Conservation (phyloP, 2,113 vertebrate genomes). For the Physeter macrocephalus region DNA sequence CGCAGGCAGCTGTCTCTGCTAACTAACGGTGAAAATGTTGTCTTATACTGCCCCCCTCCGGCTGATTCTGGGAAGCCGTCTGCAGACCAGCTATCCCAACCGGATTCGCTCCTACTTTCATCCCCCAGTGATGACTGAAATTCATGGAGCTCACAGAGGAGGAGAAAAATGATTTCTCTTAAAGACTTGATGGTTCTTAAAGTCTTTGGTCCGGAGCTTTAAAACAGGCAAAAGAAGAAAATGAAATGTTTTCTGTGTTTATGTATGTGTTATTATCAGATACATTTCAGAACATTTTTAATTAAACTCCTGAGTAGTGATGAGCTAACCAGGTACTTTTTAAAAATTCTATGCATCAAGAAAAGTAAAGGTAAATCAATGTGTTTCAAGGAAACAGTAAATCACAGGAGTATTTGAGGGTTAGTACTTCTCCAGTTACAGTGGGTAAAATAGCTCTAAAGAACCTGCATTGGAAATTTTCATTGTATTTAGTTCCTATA, state of each 20-base stretch:
- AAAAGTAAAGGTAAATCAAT: slow-evolving; percentile 84
- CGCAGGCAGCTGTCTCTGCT: background rate
- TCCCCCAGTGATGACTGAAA: slow-evolving; percentile 88
- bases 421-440: slow-evolving; percentile 75
- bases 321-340: slow-evolving; percentile 64
- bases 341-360: slow-evolving; percentile 68
- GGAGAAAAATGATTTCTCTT: slow-evolving; percentile 87
- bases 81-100: slow-evolving; percentile 79
- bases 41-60: slow-evolving; percentile 92
- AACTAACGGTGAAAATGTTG: slow-evolving; percentile 69
- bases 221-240: slow-evolving; percentile 74
- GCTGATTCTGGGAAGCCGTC: slow-evolving; percentile 73
- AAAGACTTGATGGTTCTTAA: slow-evolving; percentile 89
- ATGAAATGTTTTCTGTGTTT: slow-evolving; percentile 59
- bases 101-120: slow-evolving; percentile 80
- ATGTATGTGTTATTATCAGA: slow-evolving; percentile 64
- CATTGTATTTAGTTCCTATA: slow-evolving; percentile 72
- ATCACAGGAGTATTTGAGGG: slow-evolving; percentile 70
- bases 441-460: slow-evolving; percentile 71
- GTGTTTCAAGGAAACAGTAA: slow-evolving; percentile 70
- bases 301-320: slow-evolving; percentile 75
- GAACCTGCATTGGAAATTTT: slow-evolving; percentile 65
- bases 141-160: slow-evolving; percentile 85
- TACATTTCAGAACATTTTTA: slow-evolving; percentile 76
- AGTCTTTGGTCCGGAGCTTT: slow-evolving; percentile 85